Base-by-base conservation (phyloP, 2,888 invertebrate genomes). In the Zonitis immaculata region DNA sequence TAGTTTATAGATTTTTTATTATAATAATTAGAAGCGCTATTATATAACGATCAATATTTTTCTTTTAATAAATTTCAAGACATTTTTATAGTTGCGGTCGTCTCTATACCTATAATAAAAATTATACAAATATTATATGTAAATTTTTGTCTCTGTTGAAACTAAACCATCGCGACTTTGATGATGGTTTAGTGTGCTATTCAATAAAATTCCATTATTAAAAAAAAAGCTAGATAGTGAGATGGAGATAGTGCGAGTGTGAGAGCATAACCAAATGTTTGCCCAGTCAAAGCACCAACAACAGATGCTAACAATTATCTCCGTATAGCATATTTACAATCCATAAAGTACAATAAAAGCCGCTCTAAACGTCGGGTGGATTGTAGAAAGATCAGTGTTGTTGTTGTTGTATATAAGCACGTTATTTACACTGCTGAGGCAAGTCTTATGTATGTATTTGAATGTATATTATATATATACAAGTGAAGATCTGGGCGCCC, bases 251-350 rank as follows among this genome's bases (percentile, higher is more conserved):
- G n/a, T n/a, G n/a, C n/a, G n/a, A n/a, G n/a, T n/a, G n/a, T n/a
- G n/a, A 56, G 52, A 27, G 52, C 52, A 56, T 56, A n/a, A n/a
- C 56, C 56, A 56, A 56, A 56, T 56, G 56, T 56, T 56, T 56
- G 56, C 56, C 52, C 52, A 56, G 56, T 56, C 52, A 50, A 52
- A 56, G 56, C n/a, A n/a, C n/a, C 56, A 56, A 35, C 56, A 56
- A 53, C 58, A 58, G 56, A 58, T 58, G 58, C 56, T 58, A 58
- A 58, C 58, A 58, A 58, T 58, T 58, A 58, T 58, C 58, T 56
- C 51, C 43, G 55, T n/a, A n/a, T 47, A 52, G 53, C 54, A 55
- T 59, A 59, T 59, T 59, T 59, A 59, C 59, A 59, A 59, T 59
- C 59, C 59, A 59, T 59, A 59, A 59, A 59, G 57, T 56, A 59